phyloP scores from a whole-genome alignment of 2,888 invertebrate genomes.

The Aspidapion aeneum region DNA sequence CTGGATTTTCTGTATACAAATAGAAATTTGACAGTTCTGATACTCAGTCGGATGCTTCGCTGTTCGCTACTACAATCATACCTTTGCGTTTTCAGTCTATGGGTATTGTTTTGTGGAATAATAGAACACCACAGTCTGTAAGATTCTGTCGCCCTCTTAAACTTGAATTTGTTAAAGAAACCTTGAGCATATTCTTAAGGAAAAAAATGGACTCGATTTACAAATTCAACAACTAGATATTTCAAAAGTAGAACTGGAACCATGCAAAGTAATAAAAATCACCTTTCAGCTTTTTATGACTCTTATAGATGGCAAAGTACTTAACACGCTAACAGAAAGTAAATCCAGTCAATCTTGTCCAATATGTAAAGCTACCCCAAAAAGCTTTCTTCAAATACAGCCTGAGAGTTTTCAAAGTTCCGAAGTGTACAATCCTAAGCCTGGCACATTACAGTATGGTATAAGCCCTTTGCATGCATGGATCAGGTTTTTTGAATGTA shows the following conservation, averaged over 20 bases:
- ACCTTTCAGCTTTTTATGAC: background rate
- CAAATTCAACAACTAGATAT: background rate
- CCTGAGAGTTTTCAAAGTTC: background rate
- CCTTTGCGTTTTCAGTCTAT: constrained; percentile 1
- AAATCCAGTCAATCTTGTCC: constrained; percentile 4
- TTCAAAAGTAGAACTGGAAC: background rate
- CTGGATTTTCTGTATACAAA: constrained; percentile 3
- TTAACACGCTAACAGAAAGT: background rate
- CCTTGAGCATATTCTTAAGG: constrained; percentile 2
- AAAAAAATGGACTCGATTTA: constrained; percentile 3
- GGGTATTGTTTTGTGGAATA: constrained; percentile 5
- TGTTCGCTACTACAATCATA: constrained; percentile 6
- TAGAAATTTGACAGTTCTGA: constrained; percentile 1
- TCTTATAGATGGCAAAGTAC: background rate
- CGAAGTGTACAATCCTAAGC: background rate
- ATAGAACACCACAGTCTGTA: constrained; percentile 7
- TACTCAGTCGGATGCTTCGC: constrained; percentile 1
- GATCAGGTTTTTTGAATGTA: background rate
- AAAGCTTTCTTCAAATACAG: constrained; percentile 1
- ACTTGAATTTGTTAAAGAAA: constrained; percentile 5
- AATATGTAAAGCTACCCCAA: constrained; percentile 7
- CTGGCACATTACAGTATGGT: constrained; percentile 4
- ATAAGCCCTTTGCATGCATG: constrained; percentile 2
- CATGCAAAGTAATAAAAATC: background rate
- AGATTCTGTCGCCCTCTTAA: constrained; percentile 7